These are phyloP conservation scores for Apodemia duryi DNA, from an alignment of 2,888 invertebrate genomes.

Conservation along the genomic window DNA sequence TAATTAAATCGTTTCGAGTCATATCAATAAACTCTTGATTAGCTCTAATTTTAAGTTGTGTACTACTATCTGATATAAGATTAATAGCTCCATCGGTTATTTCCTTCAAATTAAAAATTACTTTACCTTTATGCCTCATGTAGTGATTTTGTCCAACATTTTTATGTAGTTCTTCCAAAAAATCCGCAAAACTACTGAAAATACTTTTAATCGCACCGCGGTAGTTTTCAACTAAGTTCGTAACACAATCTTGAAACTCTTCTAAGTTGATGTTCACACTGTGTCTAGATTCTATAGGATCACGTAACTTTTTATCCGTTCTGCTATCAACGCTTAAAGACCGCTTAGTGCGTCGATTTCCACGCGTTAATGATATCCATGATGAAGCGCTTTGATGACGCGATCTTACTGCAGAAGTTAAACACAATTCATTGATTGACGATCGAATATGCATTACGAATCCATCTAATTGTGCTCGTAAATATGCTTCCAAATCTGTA, in stretches of 20 bases:
- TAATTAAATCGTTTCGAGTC: conserved; percentile 35
- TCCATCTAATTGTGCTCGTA: conserved; percentile 48
- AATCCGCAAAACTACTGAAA: conserved; percentile 43
- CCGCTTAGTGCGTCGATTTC: conserved; percentile 21
- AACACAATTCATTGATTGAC: conserved; percentile 48
- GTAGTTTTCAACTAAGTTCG: conserved; percentile 47
- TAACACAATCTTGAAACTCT: conserved; percentile 43
- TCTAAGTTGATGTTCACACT: conserved; percentile 29
- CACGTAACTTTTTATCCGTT: conserved; percentile 15
- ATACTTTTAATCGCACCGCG: conserved; percentile 44
- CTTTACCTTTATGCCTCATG: conserved; percentile 1
- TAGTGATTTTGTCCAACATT: conserved; percentile 23
- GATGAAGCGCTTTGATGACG: conserved; percentile 37
- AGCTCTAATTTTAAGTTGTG: conserved; percentile 13
- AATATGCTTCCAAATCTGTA: conserved; percentile 49
- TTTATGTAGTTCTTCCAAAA: conserved; percentile 43
- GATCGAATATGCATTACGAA: conserved; percentile 42
- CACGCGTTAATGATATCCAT: conserved; percentile 28
- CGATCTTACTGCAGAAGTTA: conserved; percentile 36
- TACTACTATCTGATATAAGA: conserved; percentile 18
- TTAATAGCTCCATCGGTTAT: conserved; percentile 20
- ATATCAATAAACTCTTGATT: conserved; percentile 24
- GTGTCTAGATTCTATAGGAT: conserved; percentile 25
- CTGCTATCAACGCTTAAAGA: conserved; percentile 32
- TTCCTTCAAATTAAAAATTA: conserved; percentile 15